Base-by-base conservation (phyloP, 2,888 invertebrate genomes). In the Embidobia sp. region DNA sequence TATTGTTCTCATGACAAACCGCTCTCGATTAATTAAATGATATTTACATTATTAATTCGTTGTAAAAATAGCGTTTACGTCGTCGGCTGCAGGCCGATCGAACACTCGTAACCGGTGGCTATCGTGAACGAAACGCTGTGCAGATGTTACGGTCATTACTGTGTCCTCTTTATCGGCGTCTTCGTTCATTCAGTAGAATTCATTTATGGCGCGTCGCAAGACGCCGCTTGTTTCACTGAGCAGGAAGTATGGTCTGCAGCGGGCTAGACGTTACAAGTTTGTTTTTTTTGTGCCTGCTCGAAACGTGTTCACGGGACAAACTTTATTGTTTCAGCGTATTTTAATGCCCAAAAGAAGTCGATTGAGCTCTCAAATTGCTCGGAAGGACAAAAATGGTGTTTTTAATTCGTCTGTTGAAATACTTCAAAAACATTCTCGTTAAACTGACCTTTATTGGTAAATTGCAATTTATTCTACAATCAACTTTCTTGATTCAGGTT, bases 181-280 rank as follows among this genome's bases (percentile, higher is more conserved):
- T 51, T 22, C 49, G 63, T 64, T 51, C 51, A 51, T 51, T 64
- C 49, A 51, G 22, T 40, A 40, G 48, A 48, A 31, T 19, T 49
- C 42, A 42, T 51, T 51, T 64, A 51, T 37, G 46, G 66, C 35
- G 27, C 16, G 42, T 64, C 26, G 66, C 42, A 66, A 55, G 55
- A 37, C 37, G 44, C 31, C 22, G 33, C 49, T 46, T 18, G 35
- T 26, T 66, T 66, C 15, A 27, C 51, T 53, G n/a, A 66, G 66
- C 66, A 66, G 66, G 66, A 66, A 66, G 51, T 53, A 53, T 27
- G 53, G 51, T 53, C 51, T 51, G 42, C 49, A 37, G 8, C 40
- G 46, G 31, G 16, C n/a, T 63, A 49, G 6, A 37, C 2, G 26
- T 26, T 26, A 22, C 19, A 26, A 33, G 1, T 19, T 33, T 33